phyloP scores from a whole-genome alignment of 2,113 vertebrate species.

The Anguilla japonica region DNA sequence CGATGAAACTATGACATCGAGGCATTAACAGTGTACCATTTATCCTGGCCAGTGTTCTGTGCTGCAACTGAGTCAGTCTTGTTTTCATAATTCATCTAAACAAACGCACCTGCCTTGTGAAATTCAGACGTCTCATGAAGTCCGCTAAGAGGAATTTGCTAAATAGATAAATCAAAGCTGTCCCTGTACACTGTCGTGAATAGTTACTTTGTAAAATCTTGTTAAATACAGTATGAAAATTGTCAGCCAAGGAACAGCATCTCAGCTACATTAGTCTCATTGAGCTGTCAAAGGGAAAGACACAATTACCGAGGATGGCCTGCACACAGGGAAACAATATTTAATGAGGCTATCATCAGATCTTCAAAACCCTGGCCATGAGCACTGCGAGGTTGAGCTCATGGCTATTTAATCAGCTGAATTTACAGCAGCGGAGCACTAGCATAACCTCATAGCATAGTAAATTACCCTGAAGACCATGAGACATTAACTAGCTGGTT shows the following conservation, averaged over 20 bases:
- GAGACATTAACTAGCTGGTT: background rate
- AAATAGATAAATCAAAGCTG: background rate
- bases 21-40: background rate
- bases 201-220: background rate
- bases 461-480: background rate
- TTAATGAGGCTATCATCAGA: slow-evolving; percentile 9
- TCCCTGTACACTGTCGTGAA: background rate
- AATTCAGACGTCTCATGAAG: background rate
- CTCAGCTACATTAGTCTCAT: background rate
- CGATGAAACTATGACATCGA: background rate
- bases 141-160: background rate
- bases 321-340: background rate
- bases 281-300: background rate
- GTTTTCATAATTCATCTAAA: background rate
- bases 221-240: background rate
- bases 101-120: background rate
- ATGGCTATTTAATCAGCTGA: slow-evolving; percentile 3
- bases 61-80: background rate
- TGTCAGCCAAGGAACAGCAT: background rate
- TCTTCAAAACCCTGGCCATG: background rate
- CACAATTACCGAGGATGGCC: background rate
- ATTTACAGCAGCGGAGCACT: background rate
- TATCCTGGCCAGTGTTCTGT: background rate
- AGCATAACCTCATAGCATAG: background rate
- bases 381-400: background rate